phyloP scores from a whole-genome alignment of 1,140 invertebrate genomes.

The Micrasema minimum region DNA sequence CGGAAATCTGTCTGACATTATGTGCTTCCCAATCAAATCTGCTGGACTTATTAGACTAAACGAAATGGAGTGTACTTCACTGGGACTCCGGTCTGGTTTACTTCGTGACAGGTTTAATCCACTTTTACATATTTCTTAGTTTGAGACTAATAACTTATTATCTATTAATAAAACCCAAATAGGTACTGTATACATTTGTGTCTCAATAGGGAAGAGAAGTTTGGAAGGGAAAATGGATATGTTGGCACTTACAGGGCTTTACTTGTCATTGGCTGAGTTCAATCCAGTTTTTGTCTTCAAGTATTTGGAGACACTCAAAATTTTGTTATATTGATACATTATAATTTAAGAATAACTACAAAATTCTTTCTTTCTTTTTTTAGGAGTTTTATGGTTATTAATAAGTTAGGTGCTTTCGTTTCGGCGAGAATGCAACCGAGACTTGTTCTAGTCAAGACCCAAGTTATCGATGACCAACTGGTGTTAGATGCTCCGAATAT shows the following conservation, averaged over 20 bases:
- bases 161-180: too few species aligned
- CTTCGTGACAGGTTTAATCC: constrained; percentile 44
- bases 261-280: too few species aligned
- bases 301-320: too few species aligned
- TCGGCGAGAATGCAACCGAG: constrained; percentile 42
- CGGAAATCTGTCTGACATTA: constrained; percentile 43
- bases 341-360: too few species aligned
- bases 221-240: too few species aligned
- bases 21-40: constrained; percentile 52
- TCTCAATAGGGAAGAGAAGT: too few species aligned
- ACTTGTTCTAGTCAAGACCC: constrained; percentile 40
- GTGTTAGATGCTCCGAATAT: constrained; percentile 39
- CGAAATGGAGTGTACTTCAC: constrained; percentile 45
- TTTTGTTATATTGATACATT: too few species aligned
- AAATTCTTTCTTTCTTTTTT: background rate
- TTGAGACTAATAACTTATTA: too few species aligned
- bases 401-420: constrained; percentile 26
- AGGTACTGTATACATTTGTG: too few species aligned
- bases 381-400: constrained; percentile 46
- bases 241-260: too few species aligned
- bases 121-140: too few species aligned
- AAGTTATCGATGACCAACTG: constrained; percentile 30
- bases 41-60: constrained; percentile 43
- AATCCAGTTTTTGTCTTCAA: too few species aligned
- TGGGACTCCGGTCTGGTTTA: constrained; percentile 40